These are phyloP conservation scores for Sciaenops ocellatus DNA, from an alignment of 2,797 vertebrate genomes.

Conservation along the genomic window DNA sequence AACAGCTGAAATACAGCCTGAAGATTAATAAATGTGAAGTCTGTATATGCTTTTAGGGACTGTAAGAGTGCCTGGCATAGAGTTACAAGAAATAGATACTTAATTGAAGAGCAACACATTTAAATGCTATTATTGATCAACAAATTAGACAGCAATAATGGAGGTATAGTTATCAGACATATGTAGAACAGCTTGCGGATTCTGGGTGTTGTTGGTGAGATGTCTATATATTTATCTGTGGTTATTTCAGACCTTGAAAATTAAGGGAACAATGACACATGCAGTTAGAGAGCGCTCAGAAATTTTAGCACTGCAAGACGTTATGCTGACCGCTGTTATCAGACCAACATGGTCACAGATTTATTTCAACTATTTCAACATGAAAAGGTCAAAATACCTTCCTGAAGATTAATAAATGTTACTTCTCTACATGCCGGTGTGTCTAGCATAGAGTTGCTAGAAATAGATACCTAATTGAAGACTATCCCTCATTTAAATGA, in stretches of 20 bases:
- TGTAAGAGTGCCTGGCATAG: background rate
- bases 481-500: too few species aligned
- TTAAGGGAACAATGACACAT: background rate
- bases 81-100: background rate
- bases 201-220: background rate
- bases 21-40: background rate
- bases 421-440: too few species aligned
- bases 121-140: constrained; percentile 19
- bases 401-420: too few species aligned
- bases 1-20: background rate
- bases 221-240: background rate
- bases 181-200: background rate
- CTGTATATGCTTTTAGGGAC: background rate
- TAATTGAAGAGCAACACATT: constrained; percentile 12
- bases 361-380: too few species aligned
- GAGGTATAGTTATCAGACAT: background rate
- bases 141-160: constrained; percentile 23
- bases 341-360: too few species aligned
- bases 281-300: too few species aligned
- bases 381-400: too few species aligned
- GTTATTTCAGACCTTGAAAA: background rate
- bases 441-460: too few species aligned
- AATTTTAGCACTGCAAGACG: too few species aligned
- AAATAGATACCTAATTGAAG: too few species aligned
- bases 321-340: too few species aligned